Evolutionary conservation across 2,113 vertebrate genomes (phyloP).

Genomic region (Nothobranchius kuhntae): DNA sequence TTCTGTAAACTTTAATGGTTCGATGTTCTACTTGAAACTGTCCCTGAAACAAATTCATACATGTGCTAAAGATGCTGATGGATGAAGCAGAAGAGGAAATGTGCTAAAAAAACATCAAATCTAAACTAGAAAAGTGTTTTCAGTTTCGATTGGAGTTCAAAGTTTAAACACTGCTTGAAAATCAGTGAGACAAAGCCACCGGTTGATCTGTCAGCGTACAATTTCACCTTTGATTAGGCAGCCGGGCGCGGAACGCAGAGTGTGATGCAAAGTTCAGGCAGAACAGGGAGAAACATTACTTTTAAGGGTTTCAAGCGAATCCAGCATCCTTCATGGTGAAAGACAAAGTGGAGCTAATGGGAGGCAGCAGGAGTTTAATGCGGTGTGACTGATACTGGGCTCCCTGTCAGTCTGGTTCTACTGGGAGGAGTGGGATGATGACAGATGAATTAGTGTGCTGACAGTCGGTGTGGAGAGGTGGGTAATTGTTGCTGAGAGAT

Average conservation of each 20-base stretch:
- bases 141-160: background rate
- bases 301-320: slow-evolving; percentile 30
- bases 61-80: too few relatives aligned
- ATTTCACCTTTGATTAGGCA: slow-evolving; percentile 6
- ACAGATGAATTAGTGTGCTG: slow-evolving; percentile 71
- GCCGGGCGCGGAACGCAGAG: background rate
- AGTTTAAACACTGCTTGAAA: background rate
- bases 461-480: slow-evolving; percentile 52
- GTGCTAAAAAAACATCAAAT: background rate
- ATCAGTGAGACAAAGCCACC: background rate
- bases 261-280: slow-evolving; percentile 14
- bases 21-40: too few relatives aligned
- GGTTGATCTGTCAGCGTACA: slow-evolving; percentile 16
- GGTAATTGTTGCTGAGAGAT: slow-evolving; percentile 68
- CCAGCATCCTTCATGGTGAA: slow-evolving; percentile 32
- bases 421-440: slow-evolving; percentile 67
- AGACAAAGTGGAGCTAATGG: slow-evolving; percentile 59
- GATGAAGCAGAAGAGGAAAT: too few relatives aligned
- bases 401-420: slow-evolving; percentile 56
- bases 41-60: too few relatives aligned
- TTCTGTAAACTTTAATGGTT: too few relatives aligned
- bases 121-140: background rate
- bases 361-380: slow-evolving; percentile 58
- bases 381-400: slow-evolving; percentile 67
- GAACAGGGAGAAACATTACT: slow-evolving; percentile 32